These are phyloP conservation scores for Hipposideros larvatus DNA, from an alignment of 2,797 vertebrate species.

Conservation along the genomic window DNA sequence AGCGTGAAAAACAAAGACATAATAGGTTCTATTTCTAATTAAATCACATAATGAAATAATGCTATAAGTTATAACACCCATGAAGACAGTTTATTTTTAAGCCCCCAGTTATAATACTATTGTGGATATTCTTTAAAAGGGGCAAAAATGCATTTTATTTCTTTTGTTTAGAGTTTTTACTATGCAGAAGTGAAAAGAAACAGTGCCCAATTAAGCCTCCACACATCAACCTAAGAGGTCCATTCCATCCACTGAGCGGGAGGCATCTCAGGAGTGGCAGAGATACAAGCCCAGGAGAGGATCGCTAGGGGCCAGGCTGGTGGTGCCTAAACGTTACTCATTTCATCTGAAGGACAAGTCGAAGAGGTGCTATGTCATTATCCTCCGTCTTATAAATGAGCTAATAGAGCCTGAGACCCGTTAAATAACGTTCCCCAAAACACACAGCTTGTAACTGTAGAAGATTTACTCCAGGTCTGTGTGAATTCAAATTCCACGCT, in stretches of 20 bases:
- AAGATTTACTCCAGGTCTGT: not conserved
- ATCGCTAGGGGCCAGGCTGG: not conserved
- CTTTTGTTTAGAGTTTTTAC: not conserved
- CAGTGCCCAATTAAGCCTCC: not conserved
- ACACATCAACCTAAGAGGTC: not conserved
- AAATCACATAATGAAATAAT: conserved; percentile 75
- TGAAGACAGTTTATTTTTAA: conserved; percentile 70
- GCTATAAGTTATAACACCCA: no score
- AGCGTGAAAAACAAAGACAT: conserved; percentile 25
- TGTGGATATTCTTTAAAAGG: not conserved
- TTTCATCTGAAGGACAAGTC: not conserved
- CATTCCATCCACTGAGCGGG: not conserved
- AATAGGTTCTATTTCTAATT: conserved; percentile 40
- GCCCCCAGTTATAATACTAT: conserved; percentile 30
- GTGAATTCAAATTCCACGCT: not conserved
- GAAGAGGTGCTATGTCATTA: not conserved
- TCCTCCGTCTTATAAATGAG: not conserved
- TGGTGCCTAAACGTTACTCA: not conserved
- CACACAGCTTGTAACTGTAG: not conserved
- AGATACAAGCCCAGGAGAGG: not conserved
- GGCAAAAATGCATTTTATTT: not conserved
- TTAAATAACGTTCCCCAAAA: conserved; percentile 17
- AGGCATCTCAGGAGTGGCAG: not conserved
- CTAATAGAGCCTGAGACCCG: not conserved
- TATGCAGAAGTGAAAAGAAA: not conserved